Evolutionary conservation across 2,797 vertebrate genomes (phyloP), one percentile per base, ranked within the genome.

Genomic region (Streptopelia turtur): DNA sequence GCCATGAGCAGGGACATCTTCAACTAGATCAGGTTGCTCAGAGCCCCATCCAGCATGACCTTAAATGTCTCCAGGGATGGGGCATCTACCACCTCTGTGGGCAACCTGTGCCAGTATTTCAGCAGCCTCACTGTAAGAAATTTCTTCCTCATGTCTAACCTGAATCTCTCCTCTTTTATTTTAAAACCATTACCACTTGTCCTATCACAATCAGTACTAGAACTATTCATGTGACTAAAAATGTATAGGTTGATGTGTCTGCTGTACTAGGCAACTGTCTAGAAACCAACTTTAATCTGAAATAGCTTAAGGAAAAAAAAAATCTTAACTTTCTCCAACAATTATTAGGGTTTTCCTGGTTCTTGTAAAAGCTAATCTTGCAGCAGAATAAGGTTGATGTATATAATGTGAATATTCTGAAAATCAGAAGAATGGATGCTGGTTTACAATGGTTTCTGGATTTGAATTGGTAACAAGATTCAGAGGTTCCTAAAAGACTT

Each of bases 321-420:
- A 49, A 20, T 63, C 3, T 30, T 17, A 25, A 10, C 27, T 71
- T 74, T 87, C n/a, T 15, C 5, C 13, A 77, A 5, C 2, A 61
- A 9, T 17, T 55, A 65, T 2, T 43, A 6, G 1, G 0, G 0
- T 6, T 56, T 83, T 83, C 17, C 1, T 70, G 20, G 12, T 63
- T 52, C 23, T 31, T 61, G 14, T 49, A 43, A 66, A 37, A 47
- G 5, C 7, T 68, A 41, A 6, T 30, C 16, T 74, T 65, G 35
- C 3, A 41, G 6, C 12, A 84, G 37, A 72, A 70, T 39, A 28
- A 77, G 47, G 6, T 10, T 90, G 18, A 55, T 72, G 4, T 24
- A 20, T 13, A 1, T 16, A 60, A 41, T 27, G 14, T 6, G 71
- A 63, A 43, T 82, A 35, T 61, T 90, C 82, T 65, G 18, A 72